Conservation (phyloP, 2,888 invertebrate genomes). For the Panzeria rudis region DNA sequence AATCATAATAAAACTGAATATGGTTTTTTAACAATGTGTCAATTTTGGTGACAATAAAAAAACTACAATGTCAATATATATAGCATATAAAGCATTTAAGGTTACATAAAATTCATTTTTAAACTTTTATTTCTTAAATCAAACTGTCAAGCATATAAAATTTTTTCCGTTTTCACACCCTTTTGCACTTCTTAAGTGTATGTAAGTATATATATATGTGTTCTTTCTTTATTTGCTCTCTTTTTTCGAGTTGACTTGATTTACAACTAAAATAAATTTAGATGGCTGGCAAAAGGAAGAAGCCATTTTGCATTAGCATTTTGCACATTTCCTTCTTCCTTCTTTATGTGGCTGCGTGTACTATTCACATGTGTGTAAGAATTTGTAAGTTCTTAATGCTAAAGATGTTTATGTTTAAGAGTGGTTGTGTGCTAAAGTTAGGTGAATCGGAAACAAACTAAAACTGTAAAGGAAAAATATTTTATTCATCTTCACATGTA, state of each 20-base stretch:
- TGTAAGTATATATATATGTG: background rate
- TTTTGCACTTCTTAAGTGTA: slow-evolving; percentile 10
- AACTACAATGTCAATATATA: background rate
- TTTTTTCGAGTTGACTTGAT: slow-evolving; percentile 53
- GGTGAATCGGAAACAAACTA: slow-evolving; percentile 39
- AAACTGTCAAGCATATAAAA: background rate
- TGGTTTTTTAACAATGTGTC: background rate
- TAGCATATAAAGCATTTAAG: background rate
- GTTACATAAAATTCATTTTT: background rate
- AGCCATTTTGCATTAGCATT: slow-evolving; percentile 60
- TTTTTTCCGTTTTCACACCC: background rate
- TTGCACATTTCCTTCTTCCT: slow-evolving; percentile 26
- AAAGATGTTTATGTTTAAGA: background rate
- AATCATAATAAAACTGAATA: background rate
- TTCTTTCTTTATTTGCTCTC: slow-evolving; percentile 13
- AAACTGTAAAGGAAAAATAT: slow-evolving; percentile 17
- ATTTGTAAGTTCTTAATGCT: slow-evolving; percentile 13
- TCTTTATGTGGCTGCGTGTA: background rate
- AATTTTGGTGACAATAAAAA: slow-evolving; percentile 10
- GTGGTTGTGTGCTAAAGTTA: slow-evolving; percentile 18
- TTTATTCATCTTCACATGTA: slow-evolving; percentile 34
- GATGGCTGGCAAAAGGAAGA: slow-evolving; percentile 45
- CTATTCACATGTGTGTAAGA: background rate
- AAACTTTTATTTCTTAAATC: background rate
- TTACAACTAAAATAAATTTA: slow-evolving; percentile 38